phyloP scores from a whole-genome alignment of 2,113 vertebrate genomes.

The Hystrix brachyura region DNA sequence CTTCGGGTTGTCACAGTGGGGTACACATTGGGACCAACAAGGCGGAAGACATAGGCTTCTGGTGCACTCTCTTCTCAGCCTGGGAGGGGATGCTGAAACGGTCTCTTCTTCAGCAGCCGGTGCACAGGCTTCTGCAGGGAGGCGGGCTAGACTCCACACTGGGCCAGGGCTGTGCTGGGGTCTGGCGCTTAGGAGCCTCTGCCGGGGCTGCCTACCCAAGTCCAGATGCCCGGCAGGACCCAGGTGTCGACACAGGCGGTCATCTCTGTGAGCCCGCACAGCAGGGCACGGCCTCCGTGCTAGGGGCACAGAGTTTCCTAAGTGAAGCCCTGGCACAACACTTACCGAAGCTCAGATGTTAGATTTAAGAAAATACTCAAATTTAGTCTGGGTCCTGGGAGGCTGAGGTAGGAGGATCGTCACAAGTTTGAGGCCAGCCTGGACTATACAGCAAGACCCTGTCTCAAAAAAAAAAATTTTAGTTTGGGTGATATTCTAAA shows the following conservation, averaged over 20 bases:
- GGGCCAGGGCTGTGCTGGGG: not conserved
- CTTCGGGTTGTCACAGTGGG: conserved; percentile 34
- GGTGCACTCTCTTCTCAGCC: not conserved
- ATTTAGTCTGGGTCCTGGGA: not conserved
- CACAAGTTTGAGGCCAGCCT: not conserved
- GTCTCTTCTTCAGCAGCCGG: not conserved
- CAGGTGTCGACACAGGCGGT: not conserved
- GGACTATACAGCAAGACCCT: not conserved
- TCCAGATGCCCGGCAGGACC: not conserved
- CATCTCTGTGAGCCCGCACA: not conserved
- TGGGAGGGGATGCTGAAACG: not conserved
- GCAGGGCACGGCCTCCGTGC: not conserved
- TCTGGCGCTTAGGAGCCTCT: not conserved
- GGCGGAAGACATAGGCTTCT: not conserved
- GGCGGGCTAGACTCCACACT: not conserved
- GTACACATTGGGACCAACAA: not conserved
- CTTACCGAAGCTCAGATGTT: not conserved
- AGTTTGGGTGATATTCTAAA: conserved; percentile 12
- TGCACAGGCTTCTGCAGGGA: not conserved
- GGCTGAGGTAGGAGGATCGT: not conserved
- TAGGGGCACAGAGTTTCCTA: not conserved
- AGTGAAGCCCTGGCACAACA: not conserved
- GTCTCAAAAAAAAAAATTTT: not conserved
- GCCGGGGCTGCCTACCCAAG: not conserved
- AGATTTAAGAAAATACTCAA: not conserved